These are phyloP conservation scores for Silurus lanzhouensis DNA, from an alignment of 2,797 vertebrate species.

Conservation along the genomic window DNA sequence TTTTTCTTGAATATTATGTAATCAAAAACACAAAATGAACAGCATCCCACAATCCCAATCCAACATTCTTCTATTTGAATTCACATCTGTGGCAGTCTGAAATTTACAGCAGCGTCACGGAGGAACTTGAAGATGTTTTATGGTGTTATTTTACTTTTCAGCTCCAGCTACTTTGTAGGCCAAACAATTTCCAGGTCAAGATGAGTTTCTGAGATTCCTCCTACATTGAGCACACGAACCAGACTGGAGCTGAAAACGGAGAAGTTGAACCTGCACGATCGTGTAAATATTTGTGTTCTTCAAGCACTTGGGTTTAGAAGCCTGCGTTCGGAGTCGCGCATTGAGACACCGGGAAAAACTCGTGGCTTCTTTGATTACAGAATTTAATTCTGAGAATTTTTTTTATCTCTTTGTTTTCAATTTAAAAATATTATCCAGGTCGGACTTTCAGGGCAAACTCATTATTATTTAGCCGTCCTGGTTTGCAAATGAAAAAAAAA, in stretches of 20 bases:
- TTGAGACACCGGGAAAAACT: neutral
- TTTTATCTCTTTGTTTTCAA: neutral
- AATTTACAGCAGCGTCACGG: neutral
- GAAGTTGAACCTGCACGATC: conserved; percentile 21
- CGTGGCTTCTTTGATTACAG: neutral
- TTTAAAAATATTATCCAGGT: neutral
- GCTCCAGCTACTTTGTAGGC: conserved; percentile 24
- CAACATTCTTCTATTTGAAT: neutral
- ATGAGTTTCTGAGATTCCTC: conserved; percentile 36
- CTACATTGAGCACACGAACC: conserved; percentile 3
- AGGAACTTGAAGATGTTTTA: conserved; percentile 12
- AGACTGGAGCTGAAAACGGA: conserved; percentile 14
- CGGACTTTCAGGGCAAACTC: neutral
- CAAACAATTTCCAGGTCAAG: conserved; percentile 34
- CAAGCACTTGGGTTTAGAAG: conserved; percentile 26
- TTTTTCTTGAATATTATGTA: too few relatives aligned
- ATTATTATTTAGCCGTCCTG: neutral
- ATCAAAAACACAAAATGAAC: neutral
- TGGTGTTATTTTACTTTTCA: conserved; percentile 10
- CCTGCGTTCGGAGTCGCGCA: conserved; percentile 1
- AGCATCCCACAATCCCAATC: neutral
- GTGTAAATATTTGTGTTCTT: conserved; percentile 52
- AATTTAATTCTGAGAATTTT: neutral
- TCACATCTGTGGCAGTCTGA: neutral
- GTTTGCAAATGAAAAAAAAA: neutral